phyloP scores from a whole-genome alignment of 2,113 vertebrate species.

The Engystomops pustulosus region DNA sequence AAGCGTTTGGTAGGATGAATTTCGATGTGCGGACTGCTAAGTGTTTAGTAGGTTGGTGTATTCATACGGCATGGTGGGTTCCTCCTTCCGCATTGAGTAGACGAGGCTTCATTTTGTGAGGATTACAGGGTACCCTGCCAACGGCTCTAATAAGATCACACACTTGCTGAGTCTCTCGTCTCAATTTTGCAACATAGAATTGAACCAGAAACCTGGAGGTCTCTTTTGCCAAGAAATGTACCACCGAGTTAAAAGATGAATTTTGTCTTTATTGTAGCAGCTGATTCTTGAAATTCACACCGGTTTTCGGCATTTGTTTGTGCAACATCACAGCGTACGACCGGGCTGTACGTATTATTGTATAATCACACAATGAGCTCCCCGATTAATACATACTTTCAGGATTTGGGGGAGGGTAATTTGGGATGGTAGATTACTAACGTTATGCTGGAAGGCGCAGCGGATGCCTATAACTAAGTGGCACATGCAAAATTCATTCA shows the following conservation, averaged over 20 bases:
- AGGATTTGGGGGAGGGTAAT: slow-evolving; percentile 1
- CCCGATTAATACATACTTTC: background rate
- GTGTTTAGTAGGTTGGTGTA: slow-evolving; percentile 18
- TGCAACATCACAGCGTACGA: slow-evolving; percentile 18
- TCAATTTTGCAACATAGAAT: slow-evolving; percentile 35
- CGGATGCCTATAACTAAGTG: too few species aligned
- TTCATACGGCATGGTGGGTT: slow-evolving; percentile 25
- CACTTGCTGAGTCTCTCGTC: slow-evolving; percentile 37
- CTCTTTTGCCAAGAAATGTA: slow-evolving; percentile 47
- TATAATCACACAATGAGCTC: background rate
- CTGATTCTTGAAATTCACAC: slow-evolving; percentile 38
- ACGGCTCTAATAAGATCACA: slow-evolving; percentile 51
- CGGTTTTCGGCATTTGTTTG: slow-evolving; percentile 37
- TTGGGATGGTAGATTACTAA: background rate
- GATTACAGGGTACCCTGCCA: slow-evolving; percentile 32
- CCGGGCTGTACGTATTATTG: background rate
- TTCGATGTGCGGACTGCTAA: slow-evolving; percentile 11
- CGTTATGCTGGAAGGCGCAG: background rate
- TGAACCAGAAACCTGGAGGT: slow-evolving; percentile 23
- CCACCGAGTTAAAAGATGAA: slow-evolving; percentile 35
- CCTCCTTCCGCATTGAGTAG: slow-evolving; percentile 14
- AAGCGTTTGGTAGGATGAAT: slow-evolving; percentile 52
- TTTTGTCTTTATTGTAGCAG: slow-evolving; percentile 31
- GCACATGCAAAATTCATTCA: too few species aligned
- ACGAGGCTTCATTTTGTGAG: slow-evolving; percentile 11